Percentiles rank a stretch among this genome's conserved stretches.
Conservation (phyloP, 1,140 invertebrate genomes). For the Hetaerina americana region DNA sequence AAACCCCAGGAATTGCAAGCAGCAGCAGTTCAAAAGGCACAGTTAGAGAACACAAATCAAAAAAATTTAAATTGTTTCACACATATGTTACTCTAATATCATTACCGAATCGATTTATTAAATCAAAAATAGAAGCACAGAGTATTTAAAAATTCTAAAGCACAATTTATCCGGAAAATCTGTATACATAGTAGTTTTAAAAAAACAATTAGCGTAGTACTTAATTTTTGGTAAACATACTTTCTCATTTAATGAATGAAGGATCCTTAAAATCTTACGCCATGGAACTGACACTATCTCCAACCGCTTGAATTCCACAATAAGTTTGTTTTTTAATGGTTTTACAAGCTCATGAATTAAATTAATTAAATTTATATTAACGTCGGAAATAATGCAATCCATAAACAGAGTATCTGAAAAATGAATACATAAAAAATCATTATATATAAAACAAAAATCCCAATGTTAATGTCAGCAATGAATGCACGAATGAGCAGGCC, state of each 20-base stretch:
- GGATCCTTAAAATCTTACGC: neutral
- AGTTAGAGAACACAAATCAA: too few species aligned
- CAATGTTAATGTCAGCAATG: too few species aligned
- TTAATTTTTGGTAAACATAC: neutral
- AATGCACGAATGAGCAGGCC: too few species aligned
- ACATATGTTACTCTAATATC: too few species aligned
- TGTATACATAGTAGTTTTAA: neutral
- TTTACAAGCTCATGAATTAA: neutral
- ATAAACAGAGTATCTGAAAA: neutral
- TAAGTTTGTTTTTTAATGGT: neutral
- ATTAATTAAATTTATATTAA: neutral
- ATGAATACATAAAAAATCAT: neutral
- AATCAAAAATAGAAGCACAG: too few species aligned
- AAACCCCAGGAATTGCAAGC: too few species aligned
- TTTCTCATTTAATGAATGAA: neutral
- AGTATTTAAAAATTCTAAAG: neutral
- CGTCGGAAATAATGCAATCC: neutral
- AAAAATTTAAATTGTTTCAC: too few species aligned
- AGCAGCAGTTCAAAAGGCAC: too few species aligned
- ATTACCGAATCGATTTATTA: too few species aligned
- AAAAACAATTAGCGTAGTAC: too few species aligned
- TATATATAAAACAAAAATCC: too few species aligned
- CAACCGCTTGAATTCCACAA: neutral
- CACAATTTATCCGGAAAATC: neutral
- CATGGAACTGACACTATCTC: neutral